phyloP scores from a whole-genome alignment of 2,797 vertebrate genomes.

The Atherinosoma microstoma region DNA sequence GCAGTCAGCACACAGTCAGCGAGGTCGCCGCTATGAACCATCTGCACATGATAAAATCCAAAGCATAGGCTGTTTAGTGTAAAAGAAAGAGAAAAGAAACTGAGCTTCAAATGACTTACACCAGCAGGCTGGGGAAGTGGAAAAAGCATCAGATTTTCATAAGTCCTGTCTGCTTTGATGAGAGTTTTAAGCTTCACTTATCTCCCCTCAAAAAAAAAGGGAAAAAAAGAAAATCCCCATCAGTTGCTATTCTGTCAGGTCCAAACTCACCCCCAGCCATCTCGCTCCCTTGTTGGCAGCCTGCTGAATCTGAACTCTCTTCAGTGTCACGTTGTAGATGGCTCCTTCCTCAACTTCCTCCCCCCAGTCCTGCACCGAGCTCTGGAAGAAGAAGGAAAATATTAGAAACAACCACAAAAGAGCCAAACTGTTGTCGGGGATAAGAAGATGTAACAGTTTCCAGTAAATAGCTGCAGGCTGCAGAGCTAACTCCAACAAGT shows the following conservation, averaged over 20 bases:
- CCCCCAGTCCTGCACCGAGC: constrained; percentile 94
- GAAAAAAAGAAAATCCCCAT: not conserved
- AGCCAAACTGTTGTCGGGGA: not conserved
- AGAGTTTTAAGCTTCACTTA: not conserved
- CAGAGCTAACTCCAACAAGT: constrained; percentile 4
- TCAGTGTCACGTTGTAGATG: constrained; percentile 94
- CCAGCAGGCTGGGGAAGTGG: constrained; percentile 22
- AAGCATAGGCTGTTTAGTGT: constrained; percentile 20
- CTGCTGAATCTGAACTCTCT: constrained; percentile 95
- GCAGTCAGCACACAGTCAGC: constrained; percentile 15
- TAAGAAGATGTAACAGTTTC: not conserved
- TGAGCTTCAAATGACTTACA: constrained; percentile 8
- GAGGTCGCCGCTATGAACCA: constrained; percentile 18
- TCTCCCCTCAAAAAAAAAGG: not conserved
- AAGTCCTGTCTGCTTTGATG: not conserved
- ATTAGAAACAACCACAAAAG: constrained; percentile 13
- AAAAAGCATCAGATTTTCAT: constrained; percentile 16
- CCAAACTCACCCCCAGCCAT: constrained; percentile 92
- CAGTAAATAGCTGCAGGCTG: not conserved
- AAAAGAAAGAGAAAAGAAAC: not conserved
- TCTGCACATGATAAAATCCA: constrained; percentile 14
- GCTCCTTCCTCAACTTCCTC: constrained; percentile 97
- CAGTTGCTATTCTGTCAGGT: constrained; percentile 14
- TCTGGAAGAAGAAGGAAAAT: constrained; percentile 78
- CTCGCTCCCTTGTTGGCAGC: constrained; percentile 96